phyloP scores from a whole-genome alignment of 2,113 vertebrate species.

The Oryzias celebensis region DNA sequence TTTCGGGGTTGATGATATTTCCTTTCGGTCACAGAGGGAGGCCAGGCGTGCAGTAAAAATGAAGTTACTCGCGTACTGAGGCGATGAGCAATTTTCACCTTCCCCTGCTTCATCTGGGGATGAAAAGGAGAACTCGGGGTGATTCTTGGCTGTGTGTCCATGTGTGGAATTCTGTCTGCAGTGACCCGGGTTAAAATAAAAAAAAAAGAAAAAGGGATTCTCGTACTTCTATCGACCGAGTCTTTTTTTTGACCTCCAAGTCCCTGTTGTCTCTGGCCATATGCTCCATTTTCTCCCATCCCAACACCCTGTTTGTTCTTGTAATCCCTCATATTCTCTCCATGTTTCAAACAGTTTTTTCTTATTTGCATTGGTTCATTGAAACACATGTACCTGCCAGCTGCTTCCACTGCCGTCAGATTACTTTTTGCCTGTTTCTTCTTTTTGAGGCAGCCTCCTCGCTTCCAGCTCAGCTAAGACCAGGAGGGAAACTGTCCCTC shows the following conservation, averaged over 20 bases:
- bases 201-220: slow-evolving; percentile 38
- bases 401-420: slow-evolving; percentile 12
- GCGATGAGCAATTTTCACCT: slow-evolving; percentile 41
- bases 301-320: neutral
- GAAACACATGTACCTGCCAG: slow-evolving; percentile 8
- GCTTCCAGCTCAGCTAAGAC: slow-evolving; percentile 5
- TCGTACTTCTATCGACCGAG: slow-evolving; percentile 21
- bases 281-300: slow-evolving; percentile 2
- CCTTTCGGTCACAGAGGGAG: slow-evolving; percentile 31
- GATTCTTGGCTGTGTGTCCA: slow-evolving; percentile 13
- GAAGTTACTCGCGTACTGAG: slow-evolving; percentile 35
- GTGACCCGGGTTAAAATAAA: slow-evolving; percentile 27
- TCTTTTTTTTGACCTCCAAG: neutral
- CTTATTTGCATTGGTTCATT: neutral
- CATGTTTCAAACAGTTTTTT: neutral
- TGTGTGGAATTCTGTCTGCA: slow-evolving; percentile 18
- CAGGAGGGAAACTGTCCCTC: slow-evolving; percentile 27
- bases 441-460: neutral
- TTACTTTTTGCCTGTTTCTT: slow-evolving; percentile 4
- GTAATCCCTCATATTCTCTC: neutral
- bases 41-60: slow-evolving; percentile 19
- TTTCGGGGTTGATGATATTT: slow-evolving; percentile 35
- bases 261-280: neutral
- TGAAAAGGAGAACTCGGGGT: slow-evolving; percentile 34
- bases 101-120: slow-evolving; percentile 22